Percentiles rank a stretch among this genome's conserved stretches.
These are phyloP conservation scores for Brachionus manjavacas DNA, from an alignment of 1,140 invertebrate genomes.

Conservation along the genomic window DNA sequence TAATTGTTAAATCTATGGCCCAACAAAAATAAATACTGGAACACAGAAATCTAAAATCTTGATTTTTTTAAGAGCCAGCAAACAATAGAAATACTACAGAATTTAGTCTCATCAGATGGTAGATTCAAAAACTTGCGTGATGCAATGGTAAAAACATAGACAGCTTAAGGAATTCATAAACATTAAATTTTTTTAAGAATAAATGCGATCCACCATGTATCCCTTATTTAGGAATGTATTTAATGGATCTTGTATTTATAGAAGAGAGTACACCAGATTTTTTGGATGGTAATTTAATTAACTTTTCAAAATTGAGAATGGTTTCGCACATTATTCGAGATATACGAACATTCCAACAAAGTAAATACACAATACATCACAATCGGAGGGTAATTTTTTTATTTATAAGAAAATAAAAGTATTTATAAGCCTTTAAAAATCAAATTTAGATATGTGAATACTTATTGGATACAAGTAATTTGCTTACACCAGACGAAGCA, in stretches of 20 bases:
- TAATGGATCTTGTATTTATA: slow-evolving; percentile 86
- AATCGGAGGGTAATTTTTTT: slow-evolving; percentile 67
- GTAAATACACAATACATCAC: slow-evolving; percentile 81
- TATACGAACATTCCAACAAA: slow-evolving; percentile 84
- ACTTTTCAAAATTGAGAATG: slow-evolving; percentile 95
- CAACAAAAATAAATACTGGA: too few species aligned
- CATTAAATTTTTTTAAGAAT: slow-evolving; percentile 42
- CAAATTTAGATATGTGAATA: slow-evolving; percentile 65
- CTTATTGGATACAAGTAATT: slow-evolving; percentile 67
- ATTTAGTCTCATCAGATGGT: slow-evolving; percentile 79
- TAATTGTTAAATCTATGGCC: too few species aligned
- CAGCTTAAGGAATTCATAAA: slow-evolving; percentile 1
- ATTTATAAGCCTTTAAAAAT: background rate
- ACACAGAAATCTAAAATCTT: background rate
- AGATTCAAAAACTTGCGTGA: slow-evolving; percentile 80
- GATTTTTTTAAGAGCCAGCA: slow-evolving; percentile 69
- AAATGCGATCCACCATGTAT: slow-evolving; percentile 87
- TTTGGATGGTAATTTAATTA: slow-evolving; percentile 80
- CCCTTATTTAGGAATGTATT: slow-evolving; percentile 83
- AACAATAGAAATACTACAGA: slow-evolving; percentile 78
- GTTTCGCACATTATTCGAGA: slow-evolving; percentile 87
- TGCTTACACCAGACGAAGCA: slow-evolving; percentile 75
- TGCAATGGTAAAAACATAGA: slow-evolving; percentile 65
- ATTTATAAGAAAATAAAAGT: background rate
- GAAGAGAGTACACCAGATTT: slow-evolving; percentile 88